phyloP scores from a whole-genome alignment of 2,797 vertebrate species.

The Malacoctenus gilli region DNA sequence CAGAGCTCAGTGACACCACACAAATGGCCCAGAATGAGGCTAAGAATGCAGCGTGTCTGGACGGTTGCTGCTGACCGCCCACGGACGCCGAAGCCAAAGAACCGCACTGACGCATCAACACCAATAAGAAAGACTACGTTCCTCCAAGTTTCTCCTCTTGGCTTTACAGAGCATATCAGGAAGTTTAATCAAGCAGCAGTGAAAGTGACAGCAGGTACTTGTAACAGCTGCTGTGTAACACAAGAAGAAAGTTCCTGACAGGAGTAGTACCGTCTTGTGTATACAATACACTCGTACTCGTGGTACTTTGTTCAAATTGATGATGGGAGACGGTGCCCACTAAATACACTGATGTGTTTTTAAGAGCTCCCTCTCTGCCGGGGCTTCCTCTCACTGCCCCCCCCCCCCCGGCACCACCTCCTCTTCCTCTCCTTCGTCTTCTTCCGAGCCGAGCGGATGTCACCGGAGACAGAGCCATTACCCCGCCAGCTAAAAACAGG shows the following conservation, averaged over 20 bases:
- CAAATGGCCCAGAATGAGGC: constrained; percentile 36
- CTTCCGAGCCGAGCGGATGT: constrained; percentile 25
- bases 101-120: too few relatives aligned
- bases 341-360: constrained; percentile 10
- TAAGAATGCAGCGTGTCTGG: constrained; percentile 31
- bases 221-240: too few relatives aligned
- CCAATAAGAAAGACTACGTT: too few relatives aligned
- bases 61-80: too few relatives aligned
- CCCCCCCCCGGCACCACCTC: background rate
- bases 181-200: too few relatives aligned
- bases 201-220: too few relatives aligned
- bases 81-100: too few relatives aligned
- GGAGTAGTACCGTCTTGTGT: too few relatives aligned
- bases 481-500: constrained; percentile 48
- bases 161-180: too few relatives aligned
- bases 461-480: constrained; percentile 43
- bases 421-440: constrained; percentile 24
- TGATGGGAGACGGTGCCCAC: constrained; percentile 1
- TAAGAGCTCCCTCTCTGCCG: constrained; percentile 1
- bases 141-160: too few relatives aligned
- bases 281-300: background rate
- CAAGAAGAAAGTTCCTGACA: too few relatives aligned
- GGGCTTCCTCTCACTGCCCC: background rate
- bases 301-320: background rate
- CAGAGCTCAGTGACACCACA: constrained; percentile 34